Evolutionary conservation across 2,888 invertebrate species (phyloP).

Genomic region (Polylopha cassiicola): DNA sequence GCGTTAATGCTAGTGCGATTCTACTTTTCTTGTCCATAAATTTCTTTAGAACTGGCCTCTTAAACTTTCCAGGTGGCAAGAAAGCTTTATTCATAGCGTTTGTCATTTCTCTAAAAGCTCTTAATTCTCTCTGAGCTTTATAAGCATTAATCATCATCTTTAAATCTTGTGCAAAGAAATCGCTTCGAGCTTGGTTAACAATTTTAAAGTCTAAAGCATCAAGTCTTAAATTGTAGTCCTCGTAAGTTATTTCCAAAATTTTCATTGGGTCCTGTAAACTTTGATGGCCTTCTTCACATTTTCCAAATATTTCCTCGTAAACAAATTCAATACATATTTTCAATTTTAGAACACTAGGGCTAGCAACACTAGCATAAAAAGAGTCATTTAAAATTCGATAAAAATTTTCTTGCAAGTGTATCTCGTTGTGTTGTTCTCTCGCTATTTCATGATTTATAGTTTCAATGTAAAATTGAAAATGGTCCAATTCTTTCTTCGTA

Average conservation of each 20-base stretch:
- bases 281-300: slow-evolving; percentile 68
- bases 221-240: slow-evolving; percentile 61
- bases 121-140: slow-evolving; percentile 59
- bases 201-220: slow-evolving; percentile 64
- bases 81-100: slow-evolving; percentile 69
- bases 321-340: slow-evolving; percentile 71
- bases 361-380: slow-evolving; percentile 64
- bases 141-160: slow-evolving; percentile 64
- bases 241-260: slow-evolving; percentile 66
- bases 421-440: slow-evolving; percentile 58
- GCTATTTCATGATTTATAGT: slow-evolving; percentile 50
- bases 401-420: slow-evolving; percentile 59
- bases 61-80: slow-evolving; percentile 51
- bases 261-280: slow-evolving; percentile 65
- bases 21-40: slow-evolving; percentile 56
- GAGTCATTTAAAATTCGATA: slow-evolving; percentile 58
- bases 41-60: slow-evolving; percentile 49
- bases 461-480: slow-evolving; percentile 66
- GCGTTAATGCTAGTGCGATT: slow-evolving; percentile 39
- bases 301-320: slow-evolving; percentile 66
- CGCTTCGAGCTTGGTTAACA: slow-evolving; percentile 60
- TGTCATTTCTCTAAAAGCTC: slow-evolving; percentile 64
- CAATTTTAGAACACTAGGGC: slow-evolving; percentile 56
- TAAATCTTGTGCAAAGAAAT: slow-evolving; percentile 65
- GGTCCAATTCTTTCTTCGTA: slow-evolving; percentile 59